A percentile compares a stretch with the other conserved stretches of the same genome.
Evolutionary conservation across 2,797 vertebrate species (phyloP).

Genomic region (Pachyuromys duprasi): DNA sequence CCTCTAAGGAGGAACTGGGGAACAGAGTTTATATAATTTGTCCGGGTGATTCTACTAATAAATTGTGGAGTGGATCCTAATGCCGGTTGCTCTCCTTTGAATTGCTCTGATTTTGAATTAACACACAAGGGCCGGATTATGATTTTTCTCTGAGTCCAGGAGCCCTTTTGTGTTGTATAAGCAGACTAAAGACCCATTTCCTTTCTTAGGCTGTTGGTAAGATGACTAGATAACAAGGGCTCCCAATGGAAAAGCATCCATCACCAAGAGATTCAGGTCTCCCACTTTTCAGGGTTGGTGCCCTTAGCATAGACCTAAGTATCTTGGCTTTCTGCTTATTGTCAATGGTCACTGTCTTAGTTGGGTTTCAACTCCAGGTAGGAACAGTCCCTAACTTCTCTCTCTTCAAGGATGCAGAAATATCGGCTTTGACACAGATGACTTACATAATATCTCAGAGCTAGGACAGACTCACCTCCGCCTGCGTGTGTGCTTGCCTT

Average conservation of each 20-base stretch:
- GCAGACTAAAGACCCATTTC: not conserved
- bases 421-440: not conserved
- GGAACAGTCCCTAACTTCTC: not conserved
- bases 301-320: not conserved
- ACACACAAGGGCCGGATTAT: not conserved
- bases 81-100: not conserved
- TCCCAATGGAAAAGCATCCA: not conserved
- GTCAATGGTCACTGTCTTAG: not conserved
- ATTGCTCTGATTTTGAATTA: not conserved
- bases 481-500: not conserved
- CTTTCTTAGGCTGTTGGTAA: not conserved
- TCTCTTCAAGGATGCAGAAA: not conserved
- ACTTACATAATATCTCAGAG: not conserved
- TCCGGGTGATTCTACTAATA: not conserved
- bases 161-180: not conserved
- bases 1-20: not conserved
- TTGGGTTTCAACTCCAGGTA: not conserved
- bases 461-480: not conserved
- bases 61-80: slow-evolving; percentile 5
- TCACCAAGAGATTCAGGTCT: not conserved
- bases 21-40: not conserved
- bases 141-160: not conserved
- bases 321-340: not conserved
- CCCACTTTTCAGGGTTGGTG: not conserved
- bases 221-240: not conserved